phyloP scores from a whole-genome alignment of 2,888 invertebrate genomes.

The Lasius fuliginosus region DNA sequence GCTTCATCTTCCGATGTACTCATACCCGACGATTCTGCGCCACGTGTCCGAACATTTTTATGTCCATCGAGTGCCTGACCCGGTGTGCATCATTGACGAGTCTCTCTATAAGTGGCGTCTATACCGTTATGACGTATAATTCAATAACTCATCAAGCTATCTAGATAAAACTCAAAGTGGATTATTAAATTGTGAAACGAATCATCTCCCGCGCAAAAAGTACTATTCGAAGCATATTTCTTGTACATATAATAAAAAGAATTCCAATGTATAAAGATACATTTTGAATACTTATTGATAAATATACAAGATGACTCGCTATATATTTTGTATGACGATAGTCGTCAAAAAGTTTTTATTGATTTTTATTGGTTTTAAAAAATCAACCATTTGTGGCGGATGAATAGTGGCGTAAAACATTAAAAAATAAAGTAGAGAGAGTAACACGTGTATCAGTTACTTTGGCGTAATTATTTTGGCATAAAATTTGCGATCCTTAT shows the following conservation, averaged over 20 bases:
- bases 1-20: slow-evolving; percentile 34
- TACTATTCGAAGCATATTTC: not conserved
- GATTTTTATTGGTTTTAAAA: not conserved
- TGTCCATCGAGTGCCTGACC: slow-evolving; percentile 7
- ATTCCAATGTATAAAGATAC: not conserved
- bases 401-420: not conserved
- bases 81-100: slow-evolving; percentile 26
- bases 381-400: not conserved
- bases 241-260: not conserved
- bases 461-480: not conserved
- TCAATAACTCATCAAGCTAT: slow-evolving; percentile 40
- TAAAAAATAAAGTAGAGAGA: not conserved
- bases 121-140: not conserved
- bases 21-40: slow-evolving; percentile 11
- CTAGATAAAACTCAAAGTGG: slow-evolving; percentile 4
- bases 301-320: not conserved
- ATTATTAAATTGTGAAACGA: slow-evolving; percentile 27
- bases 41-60: slow-evolving; percentile 51
- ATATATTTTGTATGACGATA: not conserved
- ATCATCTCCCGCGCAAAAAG: not conserved
- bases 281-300: not conserved
- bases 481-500: not conserved
- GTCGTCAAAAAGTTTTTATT: not conserved
- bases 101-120: slow-evolving; percentile 24
- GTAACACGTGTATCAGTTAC: not conserved